phyloP scores from a whole-genome alignment of 1,140 invertebrate species.

The Caerostris extrusa region DNA sequence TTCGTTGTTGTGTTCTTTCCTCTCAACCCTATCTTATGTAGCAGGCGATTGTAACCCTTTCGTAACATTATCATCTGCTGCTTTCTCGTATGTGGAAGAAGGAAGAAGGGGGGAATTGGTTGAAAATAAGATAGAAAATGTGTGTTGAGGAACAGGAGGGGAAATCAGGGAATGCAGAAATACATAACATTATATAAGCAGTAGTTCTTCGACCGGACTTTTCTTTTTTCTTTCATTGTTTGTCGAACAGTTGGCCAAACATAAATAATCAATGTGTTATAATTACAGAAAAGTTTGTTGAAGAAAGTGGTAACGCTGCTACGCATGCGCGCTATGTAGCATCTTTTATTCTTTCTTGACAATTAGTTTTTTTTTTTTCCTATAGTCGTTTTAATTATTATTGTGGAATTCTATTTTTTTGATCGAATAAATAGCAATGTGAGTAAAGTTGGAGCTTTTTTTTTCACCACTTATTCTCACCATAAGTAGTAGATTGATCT shows the following conservation, averaged over 20 bases:
- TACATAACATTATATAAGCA: slow-evolving; percentile 21
- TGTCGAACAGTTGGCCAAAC: slow-evolving; percentile 6
- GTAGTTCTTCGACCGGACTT: slow-evolving; percentile 30
- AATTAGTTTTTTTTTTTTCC: neutral
- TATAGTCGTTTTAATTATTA: too few species aligned
- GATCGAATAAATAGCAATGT: too few species aligned
- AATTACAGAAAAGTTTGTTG: neutral
- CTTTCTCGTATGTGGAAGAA: neutral
- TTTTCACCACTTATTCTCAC: too few species aligned
- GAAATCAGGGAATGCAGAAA: neutral
- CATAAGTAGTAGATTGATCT: too few species aligned
- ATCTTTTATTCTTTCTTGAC: neutral
- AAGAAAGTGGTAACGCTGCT: neutral
- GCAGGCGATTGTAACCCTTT: slow-evolving; percentile 45
- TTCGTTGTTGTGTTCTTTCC: neutral
- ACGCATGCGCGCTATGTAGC: neutral
- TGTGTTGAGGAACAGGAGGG: neutral
- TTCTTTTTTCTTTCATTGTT: slow-evolving; percentile 12
- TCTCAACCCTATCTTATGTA: slow-evolving; percentile 29
- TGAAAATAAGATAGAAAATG: slow-evolving; percentile 5
- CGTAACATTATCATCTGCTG: slow-evolving; percentile 44
- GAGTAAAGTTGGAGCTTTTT: too few species aligned
- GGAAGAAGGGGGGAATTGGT: neutral
- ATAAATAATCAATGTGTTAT: neutral
- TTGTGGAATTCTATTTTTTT: too few species aligned